phyloP scores from a whole-genome alignment of 2,888 invertebrate species.

The Eilema griseolum region DNA sequence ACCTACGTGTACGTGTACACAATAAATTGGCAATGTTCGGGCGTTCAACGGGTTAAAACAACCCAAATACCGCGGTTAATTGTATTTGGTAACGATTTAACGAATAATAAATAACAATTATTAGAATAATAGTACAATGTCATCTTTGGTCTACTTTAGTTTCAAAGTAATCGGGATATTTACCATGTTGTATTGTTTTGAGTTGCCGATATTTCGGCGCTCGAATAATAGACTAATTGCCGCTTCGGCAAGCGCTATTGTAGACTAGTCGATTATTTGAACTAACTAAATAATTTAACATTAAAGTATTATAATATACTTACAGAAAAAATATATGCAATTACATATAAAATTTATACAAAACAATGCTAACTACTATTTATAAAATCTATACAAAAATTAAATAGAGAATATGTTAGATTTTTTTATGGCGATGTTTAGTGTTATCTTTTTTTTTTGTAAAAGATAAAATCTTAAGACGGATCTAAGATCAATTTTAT shows the following conservation, averaged over 20 bases:
- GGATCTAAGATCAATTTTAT: slow-evolving; percentile 27
- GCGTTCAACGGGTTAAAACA: slow-evolving; percentile 40
- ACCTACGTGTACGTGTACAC: too few species aligned
- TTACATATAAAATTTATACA: too few species aligned
- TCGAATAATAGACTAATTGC: slow-evolving; percentile 41
- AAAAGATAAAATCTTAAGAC: slow-evolving; percentile 34
- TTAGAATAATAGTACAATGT: slow-evolving; percentile 38
- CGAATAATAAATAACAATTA: slow-evolving; percentile 27
- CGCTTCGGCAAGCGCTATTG: background rate
- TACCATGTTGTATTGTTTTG: too few species aligned
- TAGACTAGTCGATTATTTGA: background rate
- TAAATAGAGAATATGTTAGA: background rate
- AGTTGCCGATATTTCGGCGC: too few species aligned
- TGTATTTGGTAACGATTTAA: slow-evolving; percentile 31
- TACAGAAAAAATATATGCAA: too few species aligned
- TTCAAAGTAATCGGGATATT: too few species aligned
- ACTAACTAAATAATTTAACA: background rate
- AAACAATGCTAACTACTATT: too few species aligned
- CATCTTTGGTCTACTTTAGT: too few species aligned
- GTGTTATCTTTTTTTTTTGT: slow-evolving; percentile 5
- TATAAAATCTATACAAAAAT: too few species aligned
- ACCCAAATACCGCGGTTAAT: slow-evolving; percentile 55
- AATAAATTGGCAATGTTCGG: too few species aligned
- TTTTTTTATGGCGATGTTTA: slow-evolving; percentile 29
- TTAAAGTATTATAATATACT: too few species aligned